Base-by-base conservation (phyloP, 53 echinoderm and acorn worm species). In the Antedon mediterranea region DNA sequence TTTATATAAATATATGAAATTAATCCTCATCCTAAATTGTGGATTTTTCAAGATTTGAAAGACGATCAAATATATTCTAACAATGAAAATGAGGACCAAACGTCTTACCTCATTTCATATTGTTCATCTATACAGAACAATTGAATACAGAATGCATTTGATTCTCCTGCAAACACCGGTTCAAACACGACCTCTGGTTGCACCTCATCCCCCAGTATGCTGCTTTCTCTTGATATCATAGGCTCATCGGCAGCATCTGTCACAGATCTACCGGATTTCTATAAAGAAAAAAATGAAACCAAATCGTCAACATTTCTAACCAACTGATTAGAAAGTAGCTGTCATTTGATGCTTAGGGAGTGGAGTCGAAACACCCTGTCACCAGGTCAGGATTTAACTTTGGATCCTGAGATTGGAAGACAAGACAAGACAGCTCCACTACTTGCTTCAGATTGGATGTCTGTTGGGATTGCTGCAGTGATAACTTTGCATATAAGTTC, bases 91-190 rank as follows among this genome's bases (percentile, higher is more conserved):
- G n/a, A 28, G 43, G 18, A 78, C 70, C 77, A 14, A 23, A 71
- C 30, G 26, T 73, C 75, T 73, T 76, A 92, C 97, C 92, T 98
- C 98, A 98, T 98, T 74, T 98, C 98, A 86, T 88, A 98, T 43
- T 86, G 78, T 78, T 98, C 92, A 84, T 98, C 98, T 72, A 98
- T 86, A 84, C 98, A 98, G 79, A 98, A 98, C 3, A 98, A 89
- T 76, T 98, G 92, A 43, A 93, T 86, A 72, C 84, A 85, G 76
- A 98, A 98, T 0, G 84, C 88, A 71, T 90, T 98, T 0, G 90
- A 83, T 71, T 83, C 84, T 3, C 98, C 98, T 27, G 83, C 75
- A 83, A 90, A 98, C 23, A 83, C 82, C 0, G 98, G 98, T 43
- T 92, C 79, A 86, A 98, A 98, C 37, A 78, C 81, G 34, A 82